These are phyloP conservation scores for Zaprionus camerounensis DNA, from an alignment of 1,140 invertebrate species.

Conservation along the genomic window DNA sequence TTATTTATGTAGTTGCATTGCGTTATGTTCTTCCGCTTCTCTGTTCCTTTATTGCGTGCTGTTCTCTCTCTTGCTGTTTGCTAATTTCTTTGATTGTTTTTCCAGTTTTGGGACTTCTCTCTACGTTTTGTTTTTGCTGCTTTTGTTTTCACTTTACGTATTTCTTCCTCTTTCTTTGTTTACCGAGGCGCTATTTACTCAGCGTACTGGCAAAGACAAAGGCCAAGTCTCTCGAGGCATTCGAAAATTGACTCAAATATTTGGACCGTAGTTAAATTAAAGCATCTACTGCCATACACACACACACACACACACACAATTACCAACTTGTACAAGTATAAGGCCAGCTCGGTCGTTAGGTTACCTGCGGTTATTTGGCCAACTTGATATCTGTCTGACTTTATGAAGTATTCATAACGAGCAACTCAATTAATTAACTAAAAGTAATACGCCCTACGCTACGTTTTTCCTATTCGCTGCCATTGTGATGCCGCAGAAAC, in stretches of 20 bases:
- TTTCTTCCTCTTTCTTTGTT: slow-evolving; percentile 49
- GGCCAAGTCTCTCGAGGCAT: slow-evolving; percentile 66
- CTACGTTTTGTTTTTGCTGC: slow-evolving; percentile 25
- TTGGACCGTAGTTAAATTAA: slow-evolving; percentile 56
- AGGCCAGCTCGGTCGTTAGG: slow-evolving; percentile 49
- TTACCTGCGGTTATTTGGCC: slow-evolving; percentile 76
- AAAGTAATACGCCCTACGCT: slow-evolving; percentile 45
- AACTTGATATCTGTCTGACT: slow-evolving; percentile 46
- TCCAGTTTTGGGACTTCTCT: slow-evolving; percentile 52
- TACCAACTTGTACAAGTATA: slow-evolving; percentile 22
- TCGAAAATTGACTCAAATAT: slow-evolving; percentile 81
- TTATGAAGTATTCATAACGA: slow-evolving; percentile 79
- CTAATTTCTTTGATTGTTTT: slow-evolving; percentile 82
- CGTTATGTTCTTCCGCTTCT: slow-evolving; percentile 70
- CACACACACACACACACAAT: slow-evolving; percentile 5
- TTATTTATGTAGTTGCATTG: slow-evolving; percentile 82
- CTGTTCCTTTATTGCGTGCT: slow-evolving; percentile 61
- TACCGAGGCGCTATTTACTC: slow-evolving; percentile 75
- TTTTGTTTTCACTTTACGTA: slow-evolving; percentile 28
- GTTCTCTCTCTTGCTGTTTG: slow-evolving; percentile 62
- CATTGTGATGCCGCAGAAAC: slow-evolving; percentile 48
- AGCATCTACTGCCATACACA: slow-evolving; percentile 30
- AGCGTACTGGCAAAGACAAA: slow-evolving; percentile 71
- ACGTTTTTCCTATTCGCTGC: neutral
- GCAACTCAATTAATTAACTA: slow-evolving; percentile 79